Conservation (phyloP, 2,888 invertebrate species). For the Drosophila leonis region DNA sequence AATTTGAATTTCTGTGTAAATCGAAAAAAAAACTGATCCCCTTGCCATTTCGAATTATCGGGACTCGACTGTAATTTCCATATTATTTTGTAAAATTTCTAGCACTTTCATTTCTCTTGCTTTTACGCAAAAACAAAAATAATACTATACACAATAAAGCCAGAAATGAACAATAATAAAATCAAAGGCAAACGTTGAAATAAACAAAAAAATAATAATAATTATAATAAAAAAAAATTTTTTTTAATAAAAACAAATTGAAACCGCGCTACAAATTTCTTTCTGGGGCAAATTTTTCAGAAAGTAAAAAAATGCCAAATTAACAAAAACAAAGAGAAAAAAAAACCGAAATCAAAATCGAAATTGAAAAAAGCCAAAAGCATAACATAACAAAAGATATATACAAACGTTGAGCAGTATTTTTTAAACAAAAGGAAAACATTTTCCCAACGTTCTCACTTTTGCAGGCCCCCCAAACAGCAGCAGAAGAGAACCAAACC, state of each 20-base stretch:
- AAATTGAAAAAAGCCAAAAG: constrained; percentile 11
- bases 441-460: constrained; percentile 27
- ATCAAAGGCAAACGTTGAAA: not conserved
- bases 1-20: no score
- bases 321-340: constrained; percentile 4
- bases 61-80: no score
- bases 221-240: not conserved
- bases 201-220: not conserved
- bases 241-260: constrained; percentile 6
- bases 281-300: constrained; percentile 19
- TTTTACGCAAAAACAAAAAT: not conserved
- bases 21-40: no score
- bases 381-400: constrained; percentile 21
- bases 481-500: not conserved
- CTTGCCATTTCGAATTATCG: no score
- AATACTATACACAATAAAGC: not conserved
- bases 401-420: constrained; percentile 26
- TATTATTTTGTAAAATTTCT: not conserved
- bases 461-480: constrained; percentile 4
- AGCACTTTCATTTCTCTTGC: no score
- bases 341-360: not conserved
- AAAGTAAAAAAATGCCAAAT: constrained; percentile 12
- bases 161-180: not conserved
- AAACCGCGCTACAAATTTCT: constrained; percentile 23
- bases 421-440: constrained; percentile 44